Evolutionary conservation across 35 echinoderm and acorn worm genomes (phyloP).

Genomic region (Diadema setosum): DNA sequence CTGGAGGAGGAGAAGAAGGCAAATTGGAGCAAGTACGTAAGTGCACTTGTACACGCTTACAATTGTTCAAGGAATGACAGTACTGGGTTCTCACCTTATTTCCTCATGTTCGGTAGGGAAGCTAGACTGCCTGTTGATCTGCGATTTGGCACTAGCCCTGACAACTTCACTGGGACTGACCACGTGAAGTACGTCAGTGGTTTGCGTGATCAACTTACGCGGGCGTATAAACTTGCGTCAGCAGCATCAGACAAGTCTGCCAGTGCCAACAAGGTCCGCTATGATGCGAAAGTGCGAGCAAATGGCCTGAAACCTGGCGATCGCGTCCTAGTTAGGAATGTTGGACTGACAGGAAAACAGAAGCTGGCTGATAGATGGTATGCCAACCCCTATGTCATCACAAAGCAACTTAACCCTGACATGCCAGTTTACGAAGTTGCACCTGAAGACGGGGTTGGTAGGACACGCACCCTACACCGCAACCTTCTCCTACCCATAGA

Average conservation of each 20-base stretch:
- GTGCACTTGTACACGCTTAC: conserved; percentile 54
- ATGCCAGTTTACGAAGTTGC: conserved; percentile 58
- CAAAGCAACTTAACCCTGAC: background rate
- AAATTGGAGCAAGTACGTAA: conserved; percentile 54
- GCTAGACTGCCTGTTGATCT: conserved; percentile 43
- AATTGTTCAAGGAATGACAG: conserved; percentile 56
- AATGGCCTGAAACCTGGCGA: conserved; percentile 45
- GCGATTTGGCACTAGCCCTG: conserved; percentile 40
- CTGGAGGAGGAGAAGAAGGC: conserved; percentile 26
- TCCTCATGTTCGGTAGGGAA: conserved; percentile 56
- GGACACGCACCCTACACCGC: conserved; percentile 29
- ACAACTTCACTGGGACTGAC: background rate
- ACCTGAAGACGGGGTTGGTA: conserved; percentile 33
- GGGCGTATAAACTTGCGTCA: background rate
- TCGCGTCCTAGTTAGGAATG: conserved; percentile 69
- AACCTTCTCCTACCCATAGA: conserved; percentile 41
- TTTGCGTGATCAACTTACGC: background rate
- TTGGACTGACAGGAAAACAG: conserved; percentile 54
- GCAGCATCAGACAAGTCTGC: background rate
- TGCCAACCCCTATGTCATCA: background rate
- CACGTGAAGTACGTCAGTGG: conserved; percentile 4
- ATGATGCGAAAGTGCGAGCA: conserved; percentile 38
- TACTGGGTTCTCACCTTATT: conserved; percentile 60
- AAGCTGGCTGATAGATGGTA: conserved; percentile 78
- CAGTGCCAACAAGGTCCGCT: conserved; percentile 2